Conservation (phyloP, 1,140 invertebrate genomes). For the Drosophila bifasciata region DNA sequence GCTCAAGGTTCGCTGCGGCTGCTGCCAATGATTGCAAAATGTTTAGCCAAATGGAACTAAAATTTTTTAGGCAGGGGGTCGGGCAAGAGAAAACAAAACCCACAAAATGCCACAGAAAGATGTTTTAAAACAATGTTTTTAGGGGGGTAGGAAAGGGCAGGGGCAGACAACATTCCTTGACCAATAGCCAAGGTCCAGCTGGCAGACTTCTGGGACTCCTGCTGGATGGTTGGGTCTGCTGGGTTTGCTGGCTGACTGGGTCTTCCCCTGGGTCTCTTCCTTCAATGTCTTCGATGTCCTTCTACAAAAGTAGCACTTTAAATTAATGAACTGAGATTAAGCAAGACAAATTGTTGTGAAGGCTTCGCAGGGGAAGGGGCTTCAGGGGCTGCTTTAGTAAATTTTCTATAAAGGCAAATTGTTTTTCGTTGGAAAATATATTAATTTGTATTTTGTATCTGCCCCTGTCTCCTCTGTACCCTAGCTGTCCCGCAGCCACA, state of each 20-base stretch:
- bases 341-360: constrained; percentile 76
- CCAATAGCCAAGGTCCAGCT: constrained; percentile 18
- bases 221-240: too few species aligned
- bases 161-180: constrained; percentile 22
- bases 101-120: constrained; percentile 45
- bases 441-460: constrained; percentile 63
- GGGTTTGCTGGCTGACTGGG: too few species aligned
- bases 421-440: constrained; percentile 68
- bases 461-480: too few species aligned
- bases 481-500: constrained; percentile 38
- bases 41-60: constrained; percentile 67
- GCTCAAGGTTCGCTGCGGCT: constrained; percentile 9
- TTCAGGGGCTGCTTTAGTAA: constrained; percentile 8
- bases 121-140: constrained; percentile 51
- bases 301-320: constrained; percentile 71
- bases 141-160: not conserved
- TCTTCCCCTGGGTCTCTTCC: too few species aligned
- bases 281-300: constrained; percentile 10
- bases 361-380: constrained; percentile 19
- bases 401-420: constrained; percentile 69
- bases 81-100: constrained; percentile 16
- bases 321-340: constrained; percentile 82
- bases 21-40: constrained; percentile 67
- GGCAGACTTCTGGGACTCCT: not conserved
- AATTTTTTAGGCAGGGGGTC: too few species aligned